A percentile compares a stretch with the other conserved stretches of the same genome.
These are phyloP conservation scores for Zoanthus sociatus DNA, from an alignment of 92 coral and sea anemone genomes.

Conservation along the genomic window DNA sequence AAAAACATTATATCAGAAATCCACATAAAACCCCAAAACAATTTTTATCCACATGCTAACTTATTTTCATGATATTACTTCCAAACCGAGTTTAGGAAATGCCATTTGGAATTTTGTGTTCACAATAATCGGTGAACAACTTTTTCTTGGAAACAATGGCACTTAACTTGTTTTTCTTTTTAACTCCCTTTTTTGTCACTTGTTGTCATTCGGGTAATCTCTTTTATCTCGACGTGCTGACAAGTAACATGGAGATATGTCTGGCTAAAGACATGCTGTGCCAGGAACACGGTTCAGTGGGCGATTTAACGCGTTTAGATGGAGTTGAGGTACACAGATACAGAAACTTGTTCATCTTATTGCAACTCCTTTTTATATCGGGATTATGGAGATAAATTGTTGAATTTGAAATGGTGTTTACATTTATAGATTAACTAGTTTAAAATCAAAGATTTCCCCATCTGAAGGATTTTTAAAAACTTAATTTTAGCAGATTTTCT, in stretches of 20 bases:
- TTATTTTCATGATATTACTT: not conserved
- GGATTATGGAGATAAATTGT: not conserved
- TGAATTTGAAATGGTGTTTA: not conserved
- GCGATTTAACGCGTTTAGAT: conserved; percentile 26
- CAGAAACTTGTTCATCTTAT: not conserved
- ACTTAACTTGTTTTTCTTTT: not conserved
- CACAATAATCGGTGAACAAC: not conserved
- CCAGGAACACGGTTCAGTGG: not conserved
- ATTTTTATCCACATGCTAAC: not conserved
- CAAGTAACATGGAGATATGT: not conserved
- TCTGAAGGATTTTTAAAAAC: not conserved
- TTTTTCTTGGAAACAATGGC: not conserved
- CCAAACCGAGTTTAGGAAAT: not conserved
- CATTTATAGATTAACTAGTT: not conserved
- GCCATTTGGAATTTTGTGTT: not conserved
- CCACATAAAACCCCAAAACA: conserved; percentile 20
- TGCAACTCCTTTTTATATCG: not conserved
- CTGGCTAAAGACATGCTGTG: not conserved
- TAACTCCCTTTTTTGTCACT: not conserved
- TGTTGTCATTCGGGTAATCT: conserved; percentile 7
- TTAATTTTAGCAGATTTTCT: not conserved
- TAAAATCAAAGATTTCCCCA: not conserved
- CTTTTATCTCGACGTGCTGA: conserved; percentile 15
- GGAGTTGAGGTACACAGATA: conserved; percentile 20
- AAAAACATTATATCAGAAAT: conserved; percentile 15